Evolutionary conservation across 2,113 vertebrate genomes (phyloP), one percentile per base, ranked within the genome.

Genomic region (Neolamprologus sp.): DNA sequence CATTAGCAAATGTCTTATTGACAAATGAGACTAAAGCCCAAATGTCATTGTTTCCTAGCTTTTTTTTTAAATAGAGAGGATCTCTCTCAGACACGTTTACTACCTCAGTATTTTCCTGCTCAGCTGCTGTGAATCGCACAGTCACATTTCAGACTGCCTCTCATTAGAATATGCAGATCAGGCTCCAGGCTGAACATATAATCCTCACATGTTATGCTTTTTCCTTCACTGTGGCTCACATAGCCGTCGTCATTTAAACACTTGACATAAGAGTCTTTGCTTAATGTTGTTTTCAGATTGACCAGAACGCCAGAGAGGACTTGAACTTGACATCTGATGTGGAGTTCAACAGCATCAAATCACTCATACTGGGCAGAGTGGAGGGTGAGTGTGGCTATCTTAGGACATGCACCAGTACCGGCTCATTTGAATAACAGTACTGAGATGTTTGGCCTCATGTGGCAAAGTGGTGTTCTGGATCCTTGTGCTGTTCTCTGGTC

Each of bases 311-410:
- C 79, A 96, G 85, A 91, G 97, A 97, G 89, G 96, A 97, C 82
- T 98, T 98, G 91, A 95, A 96, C 93, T 89, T 99, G 78, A 96
- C 97, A 35, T 98, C 97, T 71, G 97, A 97, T 31, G 96, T 92
- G 60, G 98, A 99, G 87, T 97, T 99, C 95, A 98, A 97, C 93
- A 96, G 97, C 85, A 90, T 99, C 91, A 98, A 96, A 89, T 97
- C 96, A 10, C 95, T 99, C 13, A 83, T 95, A 37, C 94, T 99
- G 83, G 98, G 98, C 33, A 97, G 96, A 94, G 96, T 98, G 92
- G 95, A 92, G 63, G 97, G 98, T 99, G 95, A 97, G 97, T 96
- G 80, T 82, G 35, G 28, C 28, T 60, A 47, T 85, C 12, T 40
- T 68, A 23, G 3, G 63, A 9, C 35, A 14, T 40, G 35, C 16